A percentile compares a stretch with the other conserved stretches of the same genome.
Evolutionary conservation across 2,113 vertebrate species (phyloP).

Genomic region (Embiotoca jacksoni): DNA sequence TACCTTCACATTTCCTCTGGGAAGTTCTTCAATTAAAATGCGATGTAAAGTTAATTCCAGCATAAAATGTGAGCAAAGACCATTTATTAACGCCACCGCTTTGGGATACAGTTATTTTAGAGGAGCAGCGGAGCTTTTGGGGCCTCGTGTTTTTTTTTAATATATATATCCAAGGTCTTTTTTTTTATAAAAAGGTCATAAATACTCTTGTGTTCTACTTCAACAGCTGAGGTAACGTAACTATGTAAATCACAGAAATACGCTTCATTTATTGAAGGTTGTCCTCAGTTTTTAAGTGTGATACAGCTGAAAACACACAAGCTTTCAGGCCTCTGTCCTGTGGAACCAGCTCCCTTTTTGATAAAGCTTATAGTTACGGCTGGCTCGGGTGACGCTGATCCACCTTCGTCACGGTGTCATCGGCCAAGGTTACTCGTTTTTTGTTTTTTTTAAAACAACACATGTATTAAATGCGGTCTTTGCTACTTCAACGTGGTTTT

Average conservation of each 20-base stretch:
- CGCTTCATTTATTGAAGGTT: background rate
- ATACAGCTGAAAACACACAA: background rate
- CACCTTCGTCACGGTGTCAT: no score
- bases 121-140: background rate
- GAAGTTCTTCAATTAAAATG: background rate
- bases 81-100: constrained; percentile 31
- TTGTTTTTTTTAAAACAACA: no score
- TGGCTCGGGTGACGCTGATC: no score
- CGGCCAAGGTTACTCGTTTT: no score
- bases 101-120: constrained; percentile 7
- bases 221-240: background rate
- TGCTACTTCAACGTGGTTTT: no score
- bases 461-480: no score
- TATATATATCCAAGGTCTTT: background rate
- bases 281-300: background rate
- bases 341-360: no score
- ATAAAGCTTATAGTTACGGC: no score
- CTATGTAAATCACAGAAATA: background rate
- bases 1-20: background rate
- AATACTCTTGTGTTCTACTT: background rate
- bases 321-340: no score
- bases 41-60: background rate
- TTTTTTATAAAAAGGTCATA: constrained; percentile 17
- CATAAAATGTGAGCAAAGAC: constrained; percentile 13
- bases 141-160: constrained; percentile 8